Base-by-base conservation (phyloP, 2,888 invertebrate genomes). In the Acronicta leporina region DNA sequence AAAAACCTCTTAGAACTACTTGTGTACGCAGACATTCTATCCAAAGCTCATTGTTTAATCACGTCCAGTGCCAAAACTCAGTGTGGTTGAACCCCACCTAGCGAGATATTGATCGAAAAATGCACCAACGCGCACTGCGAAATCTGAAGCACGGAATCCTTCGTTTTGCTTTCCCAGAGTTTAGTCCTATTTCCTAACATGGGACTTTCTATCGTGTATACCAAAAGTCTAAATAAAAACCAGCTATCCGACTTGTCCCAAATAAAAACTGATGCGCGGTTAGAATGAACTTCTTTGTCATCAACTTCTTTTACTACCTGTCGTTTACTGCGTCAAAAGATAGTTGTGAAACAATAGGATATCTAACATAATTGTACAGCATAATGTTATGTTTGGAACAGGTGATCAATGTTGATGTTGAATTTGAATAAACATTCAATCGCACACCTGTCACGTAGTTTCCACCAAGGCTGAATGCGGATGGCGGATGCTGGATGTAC, bases 101-200 rank as follows among this genome's bases (percentile, higher is more conserved):
- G 51, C 42, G 58, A 44, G 68, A 53, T 79, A 79, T 79, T 65
- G 79, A 79, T 80, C 79, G 78, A 51, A 47, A 53, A 54, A 52
- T 73, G 75, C 78, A 73, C 53, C 64, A 62, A 63, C 68, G 69
- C 74, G 46, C 35, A 62, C 46, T 60, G 54, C 51, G 47, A 60
- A 65, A 45, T 53, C 50, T 53, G 56, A 62, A 57, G 47, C 44
- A 59, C 50, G 43, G 45, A 48, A 63, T 54, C 35, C 47, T 51
- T 67, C 58, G 49, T 56, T 70, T 59, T 56, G 48, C 46, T 53
- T 59, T 43, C 40, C 25, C 15, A 43, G 44, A 60, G 50, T 40
- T 33, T 50, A 33, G 43, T 63, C 58, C 50, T 63, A n/a, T 38
- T 51, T 44, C 49, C 66, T 25, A 47, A n/a, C 8, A 47, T 48